Percentiles rank a stretch among this genome's conserved stretches.
Evolutionary conservation across 1,140 invertebrate genomes (phyloP).

Genomic region (Arctopsyche grandis): DNA sequence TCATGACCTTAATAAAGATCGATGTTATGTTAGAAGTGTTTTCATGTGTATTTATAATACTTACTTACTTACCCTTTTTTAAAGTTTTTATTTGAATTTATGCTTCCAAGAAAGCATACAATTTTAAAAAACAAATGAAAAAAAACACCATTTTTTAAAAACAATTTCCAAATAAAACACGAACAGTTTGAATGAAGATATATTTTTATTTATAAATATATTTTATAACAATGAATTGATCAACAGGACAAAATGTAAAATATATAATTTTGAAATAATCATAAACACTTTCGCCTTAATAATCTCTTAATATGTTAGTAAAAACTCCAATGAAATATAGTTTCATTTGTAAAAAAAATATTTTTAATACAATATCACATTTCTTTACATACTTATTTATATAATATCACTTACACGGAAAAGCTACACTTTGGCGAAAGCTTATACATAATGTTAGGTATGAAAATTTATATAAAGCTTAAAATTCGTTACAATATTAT

Average conservation of each 20-base stretch:
- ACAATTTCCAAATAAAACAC: too few species aligned
- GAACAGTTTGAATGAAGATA: too few species aligned
- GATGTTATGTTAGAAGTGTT: not conserved
- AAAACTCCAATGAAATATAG: not conserved
- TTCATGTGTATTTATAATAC: not conserved
- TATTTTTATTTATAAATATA: not conserved
- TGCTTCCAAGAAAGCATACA: too few species aligned
- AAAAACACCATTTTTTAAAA: too few species aligned
- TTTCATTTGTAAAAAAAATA: conserved; percentile 18
- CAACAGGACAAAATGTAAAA: too few species aligned
- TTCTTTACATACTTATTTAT: not conserved
- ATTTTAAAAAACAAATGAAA: too few species aligned
- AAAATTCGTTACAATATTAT: too few species aligned
- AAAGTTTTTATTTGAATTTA: too few species aligned
- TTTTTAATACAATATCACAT: conserved; percentile 13
- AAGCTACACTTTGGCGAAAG: conserved; percentile 15
- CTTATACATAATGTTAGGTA: not conserved
- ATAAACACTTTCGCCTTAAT: too few species aligned
- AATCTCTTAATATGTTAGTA: not conserved
- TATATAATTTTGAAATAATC: too few species aligned
- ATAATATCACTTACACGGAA: not conserved
- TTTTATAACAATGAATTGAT: not conserved
- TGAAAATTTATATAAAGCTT: too few species aligned
- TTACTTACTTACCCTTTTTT: too few species aligned
- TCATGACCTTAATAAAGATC: conserved; percentile 11